Conservation (phyloP, 2,113 vertebrate genomes). For the Ptilorrhoa leucosticta region DNA sequence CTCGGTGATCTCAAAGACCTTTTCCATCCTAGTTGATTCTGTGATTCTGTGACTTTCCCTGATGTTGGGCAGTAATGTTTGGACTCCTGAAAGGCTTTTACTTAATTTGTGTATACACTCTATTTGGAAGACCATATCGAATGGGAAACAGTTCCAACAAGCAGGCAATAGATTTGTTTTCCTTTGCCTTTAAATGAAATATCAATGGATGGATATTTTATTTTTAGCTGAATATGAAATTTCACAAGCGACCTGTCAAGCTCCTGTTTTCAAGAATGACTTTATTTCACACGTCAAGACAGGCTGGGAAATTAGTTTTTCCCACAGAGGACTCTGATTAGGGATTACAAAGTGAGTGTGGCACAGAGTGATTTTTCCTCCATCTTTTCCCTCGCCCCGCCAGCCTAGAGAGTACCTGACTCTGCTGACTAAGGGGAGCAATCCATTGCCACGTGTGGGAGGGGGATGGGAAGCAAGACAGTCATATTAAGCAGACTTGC, state of each 20-base stretch:
- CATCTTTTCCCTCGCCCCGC: not conserved
- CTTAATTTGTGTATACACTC: not conserved
- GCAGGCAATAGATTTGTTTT: slow-evolving; percentile 41
- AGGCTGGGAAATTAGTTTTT: slow-evolving; percentile 74
- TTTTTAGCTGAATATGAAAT: slow-evolving; percentile 70
- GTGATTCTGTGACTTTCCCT: not conserved
- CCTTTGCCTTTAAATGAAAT: slow-evolving; percentile 68
- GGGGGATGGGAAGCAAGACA: not conserved
- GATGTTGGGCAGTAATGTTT: not conserved
- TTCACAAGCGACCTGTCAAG: slow-evolving; percentile 63
- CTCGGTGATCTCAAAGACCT: not conserved
- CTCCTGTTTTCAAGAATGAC: slow-evolving; percentile 62
- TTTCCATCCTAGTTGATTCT: not conserved
- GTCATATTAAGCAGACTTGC: not conserved
- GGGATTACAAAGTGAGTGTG: slow-evolving; percentile 57
- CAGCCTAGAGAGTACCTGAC: not conserved
- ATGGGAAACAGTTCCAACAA: not conserved
- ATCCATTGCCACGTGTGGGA: not conserved
- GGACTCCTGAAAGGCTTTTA: not conserved
- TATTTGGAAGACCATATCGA: not conserved
- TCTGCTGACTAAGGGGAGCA: slow-evolving; percentile 26
- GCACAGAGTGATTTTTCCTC: slow-evolving; percentile 13
- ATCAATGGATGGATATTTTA: slow-evolving; percentile 73
- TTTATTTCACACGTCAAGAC: slow-evolving; percentile 70
- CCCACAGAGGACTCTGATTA: slow-evolving; percentile 61